Conservation (phyloP, 2,113 vertebrate species). For the Tiliqua scincoides region DNA sequence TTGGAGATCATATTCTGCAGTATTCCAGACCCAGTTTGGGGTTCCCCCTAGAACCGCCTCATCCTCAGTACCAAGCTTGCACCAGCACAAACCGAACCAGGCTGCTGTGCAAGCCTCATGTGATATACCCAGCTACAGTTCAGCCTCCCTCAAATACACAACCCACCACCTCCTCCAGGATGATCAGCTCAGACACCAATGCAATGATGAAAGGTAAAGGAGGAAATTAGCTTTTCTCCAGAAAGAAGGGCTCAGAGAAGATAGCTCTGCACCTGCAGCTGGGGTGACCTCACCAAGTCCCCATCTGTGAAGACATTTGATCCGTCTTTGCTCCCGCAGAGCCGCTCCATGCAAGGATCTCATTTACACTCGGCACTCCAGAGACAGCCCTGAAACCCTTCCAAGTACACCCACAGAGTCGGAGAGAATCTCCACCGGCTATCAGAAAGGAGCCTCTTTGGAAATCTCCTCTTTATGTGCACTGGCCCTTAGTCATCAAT, state of each 20-base stretch:
- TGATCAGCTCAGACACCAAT: not conserved
- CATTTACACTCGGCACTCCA: not conserved
- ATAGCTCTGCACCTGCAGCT: not conserved
- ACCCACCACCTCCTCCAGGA: not conserved
- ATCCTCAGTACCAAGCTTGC: too few relatives aligned
- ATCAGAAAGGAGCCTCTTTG: not conserved
- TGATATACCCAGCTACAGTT: not conserved
- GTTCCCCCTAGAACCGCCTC: not conserved
- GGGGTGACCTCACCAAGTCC: not conserved
- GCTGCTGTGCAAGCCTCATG: not conserved
- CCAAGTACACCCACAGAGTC: not conserved
- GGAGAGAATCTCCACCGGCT: not conserved
- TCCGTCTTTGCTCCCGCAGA: not conserved
- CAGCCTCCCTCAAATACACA: not conserved
- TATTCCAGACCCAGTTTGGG: not conserved
- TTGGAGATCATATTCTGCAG: not conserved
- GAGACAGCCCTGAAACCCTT: not conserved
- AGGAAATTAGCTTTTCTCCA: not conserved
- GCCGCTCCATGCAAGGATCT: not conserved
- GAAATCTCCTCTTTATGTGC: not conserved
- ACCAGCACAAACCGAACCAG: not conserved
- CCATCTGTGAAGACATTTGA: not conserved
- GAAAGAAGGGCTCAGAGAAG: not conserved
- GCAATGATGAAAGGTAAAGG: not conserved
- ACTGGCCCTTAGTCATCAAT: slow-evolving; percentile 42